A percentile compares a stretch with the other conserved stretches of the same genome.
Conservation (phyloP, 2,888 invertebrate species). For the Lycophotia porphyrea region DNA sequence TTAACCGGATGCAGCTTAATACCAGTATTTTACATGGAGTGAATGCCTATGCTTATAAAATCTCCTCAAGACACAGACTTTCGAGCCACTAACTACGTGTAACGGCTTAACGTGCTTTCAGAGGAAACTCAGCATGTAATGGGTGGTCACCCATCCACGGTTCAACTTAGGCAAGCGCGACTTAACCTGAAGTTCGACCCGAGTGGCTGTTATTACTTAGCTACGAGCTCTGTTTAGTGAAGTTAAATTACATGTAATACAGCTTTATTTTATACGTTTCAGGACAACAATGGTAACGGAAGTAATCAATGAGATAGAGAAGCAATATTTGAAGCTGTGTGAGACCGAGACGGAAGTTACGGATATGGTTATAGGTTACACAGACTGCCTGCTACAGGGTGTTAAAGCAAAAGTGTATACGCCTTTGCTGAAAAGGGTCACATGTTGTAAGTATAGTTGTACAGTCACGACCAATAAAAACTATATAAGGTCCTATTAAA, state of each 20-base stretch:
- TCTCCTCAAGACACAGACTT: too few relatives aligned
- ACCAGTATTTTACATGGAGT: too few relatives aligned
- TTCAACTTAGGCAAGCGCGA: background rate
- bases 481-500: too few relatives aligned
- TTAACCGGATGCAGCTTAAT: too few relatives aligned
- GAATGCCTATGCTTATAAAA: too few relatives aligned
- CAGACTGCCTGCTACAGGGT: constrained; percentile 92
- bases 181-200: background rate
- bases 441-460: constrained; percentile 93
- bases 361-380: constrained; percentile 83
- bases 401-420: constrained; percentile 93
- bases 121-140: too few relatives aligned
- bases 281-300: constrained; percentile 91
- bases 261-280: constrained; percentile 62
- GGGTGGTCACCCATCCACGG: background rate
- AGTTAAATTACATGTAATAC: background rate
- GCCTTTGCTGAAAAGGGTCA: constrained; percentile 93
- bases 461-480: too few relatives aligned
- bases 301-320: constrained; percentile 88
- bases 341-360: constrained; percentile 60
- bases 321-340: constrained; percentile 66
- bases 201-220: background rate
- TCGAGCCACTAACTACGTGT: too few relatives aligned
- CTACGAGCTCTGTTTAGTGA: background rate
- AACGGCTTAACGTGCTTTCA: too few relatives aligned